A percentile compares a stretch with the other conserved stretches of the same genome.
These are phyloP conservation scores for Drosophila mimica DNA, from an alignment of 2,888 invertebrate species.

Conservation along the genomic window DNA sequence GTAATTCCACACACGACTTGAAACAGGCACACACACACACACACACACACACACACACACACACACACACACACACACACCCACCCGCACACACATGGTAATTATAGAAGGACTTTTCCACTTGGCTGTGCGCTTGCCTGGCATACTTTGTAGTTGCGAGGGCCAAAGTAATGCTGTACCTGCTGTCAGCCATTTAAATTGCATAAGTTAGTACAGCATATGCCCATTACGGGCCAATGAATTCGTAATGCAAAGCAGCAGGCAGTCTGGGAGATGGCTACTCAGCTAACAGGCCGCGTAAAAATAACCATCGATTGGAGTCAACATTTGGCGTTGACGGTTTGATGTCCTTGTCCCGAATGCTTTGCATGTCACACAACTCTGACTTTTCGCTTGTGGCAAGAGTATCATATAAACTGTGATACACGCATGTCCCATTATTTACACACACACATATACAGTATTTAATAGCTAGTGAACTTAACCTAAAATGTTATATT, in stretches of 20 bases:
- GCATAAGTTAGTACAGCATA: slow-evolving; percentile 26
- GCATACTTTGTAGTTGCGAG: slow-evolving; percentile 17
- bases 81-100: slow-evolving; percentile 8
- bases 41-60: slow-evolving; percentile 6
- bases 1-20: slow-evolving; percentile 45
- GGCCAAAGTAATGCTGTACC: slow-evolving; percentile 4
- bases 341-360: slow-evolving; percentile 45
- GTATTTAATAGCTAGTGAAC: slow-evolving; percentile 14
- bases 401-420: slow-evolving; percentile 28
- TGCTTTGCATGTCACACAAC: slow-evolving; percentile 35
- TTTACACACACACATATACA: not conserved
- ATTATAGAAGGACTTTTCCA: slow-evolving; percentile 37
- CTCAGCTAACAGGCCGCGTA: slow-evolving; percentile 24
- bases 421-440: slow-evolving; percentile 25
- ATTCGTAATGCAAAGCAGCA: slow-evolving; percentile 40
- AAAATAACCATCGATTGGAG: slow-evolving; percentile 69
- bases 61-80: not conserved
- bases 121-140: slow-evolving; percentile 4
- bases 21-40: slow-evolving; percentile 9
- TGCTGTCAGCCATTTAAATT: slow-evolving; percentile 32
- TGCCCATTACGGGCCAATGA: slow-evolving; percentile 43
- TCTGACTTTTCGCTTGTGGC: slow-evolving; percentile 21
- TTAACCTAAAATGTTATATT: slow-evolving; percentile 24
- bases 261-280: not conserved
- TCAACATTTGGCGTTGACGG: slow-evolving; percentile 51